Conservation (phyloP, 35 echinoderm and acorn worm genomes). For the Anneissia japonica region DNA sequence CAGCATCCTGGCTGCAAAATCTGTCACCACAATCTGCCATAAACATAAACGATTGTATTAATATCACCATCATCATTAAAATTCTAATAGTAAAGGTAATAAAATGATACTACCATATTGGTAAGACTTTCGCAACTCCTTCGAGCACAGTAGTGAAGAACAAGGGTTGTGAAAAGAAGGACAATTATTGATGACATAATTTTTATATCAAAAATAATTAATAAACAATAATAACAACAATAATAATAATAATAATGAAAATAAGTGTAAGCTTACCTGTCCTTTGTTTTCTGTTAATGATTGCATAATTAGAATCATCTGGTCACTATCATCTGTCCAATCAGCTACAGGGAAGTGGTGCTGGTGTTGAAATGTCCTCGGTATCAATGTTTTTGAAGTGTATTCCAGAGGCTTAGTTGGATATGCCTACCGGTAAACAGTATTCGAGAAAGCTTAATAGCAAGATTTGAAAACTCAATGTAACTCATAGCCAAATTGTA, state of each 20-base stretch:
- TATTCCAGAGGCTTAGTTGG: constrained; percentile 35
- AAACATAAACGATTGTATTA: not conserved
- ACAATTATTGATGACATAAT: no score
- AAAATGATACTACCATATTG: no score
- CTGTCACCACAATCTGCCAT: not conserved
- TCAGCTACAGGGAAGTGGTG: constrained; percentile 24
- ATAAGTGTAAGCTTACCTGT: constrained; percentile 31
- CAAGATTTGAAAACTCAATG: no score
- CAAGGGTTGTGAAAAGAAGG: no score
- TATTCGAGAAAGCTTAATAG: not conserved
- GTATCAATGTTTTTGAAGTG: constrained; percentile 10
- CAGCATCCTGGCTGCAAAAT: constrained; percentile 22
- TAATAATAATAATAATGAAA: no score
- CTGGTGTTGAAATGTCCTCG: not conserved
- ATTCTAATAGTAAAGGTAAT: no score
- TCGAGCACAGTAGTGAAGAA: no score
- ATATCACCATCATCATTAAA: no score
- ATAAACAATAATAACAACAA: no score
- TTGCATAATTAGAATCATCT: constrained; percentile 55
- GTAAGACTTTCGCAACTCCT: no score
- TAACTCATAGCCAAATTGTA: no score
- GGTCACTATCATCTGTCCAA: constrained; percentile 65
- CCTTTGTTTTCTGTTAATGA: constrained; percentile 43
- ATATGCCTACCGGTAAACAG: not conserved
- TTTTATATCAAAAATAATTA: no score